phyloP scores from a whole-genome alignment of 2,113 vertebrate species.

The Chlamydotis undulata region DNA sequence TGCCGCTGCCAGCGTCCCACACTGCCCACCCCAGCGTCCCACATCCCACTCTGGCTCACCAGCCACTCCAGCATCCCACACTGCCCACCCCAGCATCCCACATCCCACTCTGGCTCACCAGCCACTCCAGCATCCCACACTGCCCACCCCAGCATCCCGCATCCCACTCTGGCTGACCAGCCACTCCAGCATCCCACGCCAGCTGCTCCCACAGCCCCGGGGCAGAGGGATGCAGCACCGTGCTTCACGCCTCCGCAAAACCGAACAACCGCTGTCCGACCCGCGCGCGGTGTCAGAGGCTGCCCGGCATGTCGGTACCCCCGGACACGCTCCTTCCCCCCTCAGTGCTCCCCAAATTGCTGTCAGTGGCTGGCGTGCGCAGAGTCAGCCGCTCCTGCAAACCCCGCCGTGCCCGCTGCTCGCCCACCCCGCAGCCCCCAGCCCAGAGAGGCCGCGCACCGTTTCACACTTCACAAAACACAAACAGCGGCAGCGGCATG shows the following conservation, averaged over 20 bases:
- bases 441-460: not conserved
- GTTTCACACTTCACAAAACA: not conserved
- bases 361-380: accelerated
- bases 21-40: not conserved
- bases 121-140: not conserved
- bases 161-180: too few species aligned
- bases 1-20: not conserved
- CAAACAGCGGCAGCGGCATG: not conserved
- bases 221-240: not conserved
- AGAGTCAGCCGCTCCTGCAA: not conserved
- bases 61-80: not conserved
- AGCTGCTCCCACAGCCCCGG: not conserved
- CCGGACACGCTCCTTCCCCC: not conserved
- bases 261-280: not conserved
- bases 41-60: not conserved
- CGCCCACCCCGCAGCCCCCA: not conserved
- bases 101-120: not conserved
- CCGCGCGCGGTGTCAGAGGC: accelerated
- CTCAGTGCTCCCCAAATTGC: accelerated
- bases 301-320: accelerated
- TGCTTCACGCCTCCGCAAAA: not conserved
- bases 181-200: not conserved
- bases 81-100: too few species aligned
- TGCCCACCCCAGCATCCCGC: not conserved
- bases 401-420: not conserved